A percentile compares a stretch with the other conserved stretches of the same genome.
phyloP scores from a whole-genome alignment of 2,888 invertebrate genomes.

The Chalcis sispes region DNA sequence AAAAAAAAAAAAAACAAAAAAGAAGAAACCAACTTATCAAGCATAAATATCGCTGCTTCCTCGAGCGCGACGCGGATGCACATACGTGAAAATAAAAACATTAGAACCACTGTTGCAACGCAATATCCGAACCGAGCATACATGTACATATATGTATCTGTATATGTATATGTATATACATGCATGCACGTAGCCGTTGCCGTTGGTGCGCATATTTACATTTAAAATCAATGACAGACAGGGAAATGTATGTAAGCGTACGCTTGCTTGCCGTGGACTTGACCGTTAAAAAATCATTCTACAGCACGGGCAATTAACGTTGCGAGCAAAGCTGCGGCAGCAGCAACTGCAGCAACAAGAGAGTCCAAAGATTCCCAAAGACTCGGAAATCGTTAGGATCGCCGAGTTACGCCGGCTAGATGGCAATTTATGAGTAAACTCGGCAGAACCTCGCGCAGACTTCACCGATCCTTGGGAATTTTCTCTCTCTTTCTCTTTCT shows the following conservation, averaged over 20 bases:
- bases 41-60: conserved; percentile 1
- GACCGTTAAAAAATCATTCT: not conserved
- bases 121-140: not conserved
- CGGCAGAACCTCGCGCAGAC: no score
- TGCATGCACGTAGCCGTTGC: no score
- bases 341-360: not conserved
- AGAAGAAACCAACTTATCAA: no score
- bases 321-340: not conserved
- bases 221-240: conserved; percentile 34
- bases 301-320: conserved; percentile 38
- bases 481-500: conserved; percentile 16
- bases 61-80: not conserved
- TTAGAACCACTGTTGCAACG: conserved; percentile 9
- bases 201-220: conserved; percentile 25
- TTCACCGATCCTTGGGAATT: conserved; percentile 47
- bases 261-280: not conserved
- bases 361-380: conserved; percentile 43
- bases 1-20: not conserved
- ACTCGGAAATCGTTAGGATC: conserved; percentile 49
- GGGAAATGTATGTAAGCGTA: not conserved
- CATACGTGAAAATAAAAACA: conserved; percentile 29
- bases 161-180: no score
- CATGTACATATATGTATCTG: no score
- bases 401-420: conserved; percentile 30
- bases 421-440: conserved; percentile 54